Conservation (phyloP, 1,140 invertebrate genomes). For the Nephila pilipes region DNA sequence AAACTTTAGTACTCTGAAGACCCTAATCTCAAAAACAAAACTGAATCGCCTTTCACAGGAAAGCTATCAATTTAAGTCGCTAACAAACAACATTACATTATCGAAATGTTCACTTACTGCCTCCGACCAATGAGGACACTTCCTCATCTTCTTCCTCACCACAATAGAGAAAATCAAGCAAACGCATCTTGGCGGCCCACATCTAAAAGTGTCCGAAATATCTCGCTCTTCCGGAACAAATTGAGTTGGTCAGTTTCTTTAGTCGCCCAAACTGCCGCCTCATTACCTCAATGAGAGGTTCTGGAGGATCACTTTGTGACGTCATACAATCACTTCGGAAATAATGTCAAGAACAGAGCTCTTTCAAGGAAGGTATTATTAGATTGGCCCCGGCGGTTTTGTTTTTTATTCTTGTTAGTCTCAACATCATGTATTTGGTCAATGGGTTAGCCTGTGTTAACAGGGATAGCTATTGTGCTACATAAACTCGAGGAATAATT, state of each 20-base stretch:
- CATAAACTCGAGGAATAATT: neutral
- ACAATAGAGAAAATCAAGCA: neutral
- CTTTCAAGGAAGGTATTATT: constrained; percentile 41
- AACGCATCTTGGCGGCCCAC: neutral
- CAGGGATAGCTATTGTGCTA: neutral
- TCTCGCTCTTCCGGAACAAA: neutral
- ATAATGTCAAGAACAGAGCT: constrained; percentile 36
- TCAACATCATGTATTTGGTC: neutral
- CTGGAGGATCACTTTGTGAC: constrained; percentile 29
- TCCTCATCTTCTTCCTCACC: constrained; percentile 14
- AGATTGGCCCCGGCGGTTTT: neutral
- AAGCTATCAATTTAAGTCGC: no score
- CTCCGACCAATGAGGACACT: neutral
- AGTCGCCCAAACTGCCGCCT: neutral
- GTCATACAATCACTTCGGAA: constrained; percentile 36
- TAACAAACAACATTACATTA: no score
- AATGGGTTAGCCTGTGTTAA: neutral
- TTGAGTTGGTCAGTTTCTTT: constrained; percentile 30
- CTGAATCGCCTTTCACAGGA: no score
- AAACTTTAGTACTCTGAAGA: no score
- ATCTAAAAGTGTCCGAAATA: neutral
- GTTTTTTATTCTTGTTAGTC: neutral
- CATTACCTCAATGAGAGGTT: constrained; percentile 15
- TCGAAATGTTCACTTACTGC: neutral
- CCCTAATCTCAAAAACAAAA: no score